phyloP scores from a whole-genome alignment of 2,797 vertebrate species.

The Leucoraja ocellata region DNA sequence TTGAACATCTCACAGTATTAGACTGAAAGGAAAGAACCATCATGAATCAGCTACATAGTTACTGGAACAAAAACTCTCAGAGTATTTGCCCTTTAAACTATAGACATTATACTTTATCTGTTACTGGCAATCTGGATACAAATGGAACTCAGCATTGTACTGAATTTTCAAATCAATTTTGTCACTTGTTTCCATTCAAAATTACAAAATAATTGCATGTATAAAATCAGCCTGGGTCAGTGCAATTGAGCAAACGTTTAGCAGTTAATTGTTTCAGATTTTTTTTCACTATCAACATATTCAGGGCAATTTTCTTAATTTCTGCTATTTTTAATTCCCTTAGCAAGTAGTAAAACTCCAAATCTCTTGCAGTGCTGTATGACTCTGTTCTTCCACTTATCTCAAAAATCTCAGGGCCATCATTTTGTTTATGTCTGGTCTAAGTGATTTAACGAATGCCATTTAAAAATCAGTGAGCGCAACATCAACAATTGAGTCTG shows the following conservation, averaged over 20 bases:
- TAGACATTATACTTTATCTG: not conserved
- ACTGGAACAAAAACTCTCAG: not conserved
- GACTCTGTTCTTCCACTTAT: too few species aligned
- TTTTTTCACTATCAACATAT: not conserved
- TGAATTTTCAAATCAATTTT: not conserved
- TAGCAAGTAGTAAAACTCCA: too few species aligned
- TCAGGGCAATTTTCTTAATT: not conserved
- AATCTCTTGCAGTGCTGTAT: too few species aligned
- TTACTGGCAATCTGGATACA: not conserved
- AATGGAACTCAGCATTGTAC: not conserved
- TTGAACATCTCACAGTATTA: not conserved
- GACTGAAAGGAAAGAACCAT: not conserved
- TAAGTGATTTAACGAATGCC: not conserved
- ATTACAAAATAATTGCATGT: not conserved
- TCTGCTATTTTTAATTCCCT: not conserved
- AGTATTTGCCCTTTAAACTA: not conserved
- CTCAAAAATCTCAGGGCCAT: not conserved
- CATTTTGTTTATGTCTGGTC: not conserved
- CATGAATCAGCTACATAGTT: not conserved
- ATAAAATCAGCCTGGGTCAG: not conserved
- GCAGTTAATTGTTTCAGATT: not conserved
- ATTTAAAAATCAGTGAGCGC: not conserved
- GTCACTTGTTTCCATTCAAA: not conserved
- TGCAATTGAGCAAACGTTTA: not conserved
- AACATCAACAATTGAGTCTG: not conserved